Conservation (phyloP, 2,888 invertebrate species). For the Rhagium mordax region DNA sequence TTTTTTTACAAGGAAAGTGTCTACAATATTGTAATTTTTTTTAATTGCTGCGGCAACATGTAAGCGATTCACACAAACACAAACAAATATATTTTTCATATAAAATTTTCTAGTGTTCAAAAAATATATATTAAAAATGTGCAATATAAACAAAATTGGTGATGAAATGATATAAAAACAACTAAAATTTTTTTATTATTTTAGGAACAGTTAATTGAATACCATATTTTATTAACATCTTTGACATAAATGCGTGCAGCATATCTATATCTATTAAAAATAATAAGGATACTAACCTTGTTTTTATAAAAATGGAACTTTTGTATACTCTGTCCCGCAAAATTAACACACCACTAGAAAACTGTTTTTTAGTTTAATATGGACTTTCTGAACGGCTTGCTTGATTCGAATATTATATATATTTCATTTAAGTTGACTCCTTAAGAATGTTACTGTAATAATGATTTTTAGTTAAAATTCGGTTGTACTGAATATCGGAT, state of each 20-base stretch:
- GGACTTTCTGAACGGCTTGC: too few relatives aligned
- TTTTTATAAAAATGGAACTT: background rate
- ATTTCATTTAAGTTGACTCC: too few relatives aligned
- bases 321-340: background rate
- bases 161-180: background rate
- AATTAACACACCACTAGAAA: background rate
- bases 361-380: too few relatives aligned
- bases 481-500: too few relatives aligned
- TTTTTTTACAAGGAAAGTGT: background rate
- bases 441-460: too few relatives aligned
- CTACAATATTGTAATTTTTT: background rate
- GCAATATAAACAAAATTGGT: conserved; percentile 7
- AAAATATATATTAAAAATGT: background rate
- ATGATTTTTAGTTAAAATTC: too few relatives aligned
- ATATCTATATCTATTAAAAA: background rate
- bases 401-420: too few relatives aligned
- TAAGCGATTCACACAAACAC: conserved; percentile 5
- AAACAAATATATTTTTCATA: background rate
- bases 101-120: background rate
- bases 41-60: background rate
- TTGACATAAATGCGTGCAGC: conserved; percentile 18
- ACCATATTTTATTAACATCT: background rate
- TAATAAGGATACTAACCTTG: background rate
- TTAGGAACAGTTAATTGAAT: background rate
- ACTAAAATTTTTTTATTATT: background rate